phyloP scores from a whole-genome alignment of 2,113 vertebrate genomes.

The Anseranas semipalmata region DNA sequence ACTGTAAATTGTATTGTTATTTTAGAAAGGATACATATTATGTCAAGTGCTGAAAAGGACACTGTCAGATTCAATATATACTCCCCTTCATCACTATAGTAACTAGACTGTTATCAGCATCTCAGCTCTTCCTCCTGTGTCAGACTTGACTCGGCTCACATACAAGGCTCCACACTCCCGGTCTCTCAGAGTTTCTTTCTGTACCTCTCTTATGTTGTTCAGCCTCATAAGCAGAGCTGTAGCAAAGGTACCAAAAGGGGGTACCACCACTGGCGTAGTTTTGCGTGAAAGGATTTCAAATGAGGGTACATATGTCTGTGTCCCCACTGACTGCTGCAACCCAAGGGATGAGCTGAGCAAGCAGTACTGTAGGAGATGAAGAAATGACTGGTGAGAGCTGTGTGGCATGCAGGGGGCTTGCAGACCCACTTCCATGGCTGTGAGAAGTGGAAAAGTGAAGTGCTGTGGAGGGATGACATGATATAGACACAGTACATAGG shows the following conservation, averaged over 20 bases:
- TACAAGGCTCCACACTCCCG: fast-evolving
- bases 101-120: neutral
- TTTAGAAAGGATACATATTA: neutral
- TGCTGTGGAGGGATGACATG: neutral
- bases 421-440: neutral
- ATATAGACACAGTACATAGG: neutral
- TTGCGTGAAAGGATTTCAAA: neutral
- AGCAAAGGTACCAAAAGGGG: neutral
- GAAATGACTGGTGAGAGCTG: neutral
- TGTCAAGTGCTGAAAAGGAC: neutral
- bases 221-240: neutral
- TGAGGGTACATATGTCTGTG: fast-evolving
- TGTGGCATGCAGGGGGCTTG: neutral
- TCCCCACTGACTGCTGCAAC: neutral
- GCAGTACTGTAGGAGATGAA: neutral
- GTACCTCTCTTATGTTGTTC: neutral
- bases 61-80: neutral
- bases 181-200: neutral
- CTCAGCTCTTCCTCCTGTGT: neutral
- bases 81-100: neutral
- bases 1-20: neutral
- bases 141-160: neutral
- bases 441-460: neutral
- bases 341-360: neutral
- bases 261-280: neutral